A percentile compares a stretch with the other conserved stretches of the same genome.
Evolutionary conservation across 1,140 invertebrate species (phyloP).

Genomic region (Pogonognathellus flavescens): DNA sequence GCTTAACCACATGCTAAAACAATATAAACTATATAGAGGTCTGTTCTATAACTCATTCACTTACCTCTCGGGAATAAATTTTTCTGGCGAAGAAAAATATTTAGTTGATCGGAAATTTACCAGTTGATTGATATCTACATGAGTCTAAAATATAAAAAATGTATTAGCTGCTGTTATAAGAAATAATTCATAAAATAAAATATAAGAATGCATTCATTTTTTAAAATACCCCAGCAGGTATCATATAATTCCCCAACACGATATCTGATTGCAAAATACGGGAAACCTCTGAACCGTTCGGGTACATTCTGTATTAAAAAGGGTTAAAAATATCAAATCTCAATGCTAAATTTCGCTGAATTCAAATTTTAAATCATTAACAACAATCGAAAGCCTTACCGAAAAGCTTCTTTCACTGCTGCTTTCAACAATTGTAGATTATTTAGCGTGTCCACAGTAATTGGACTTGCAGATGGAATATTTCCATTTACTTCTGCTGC

Average conservation of each 20-base stretch:
- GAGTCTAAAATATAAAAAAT: slow-evolving; percentile 70
- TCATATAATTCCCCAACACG: slow-evolving; percentile 72
- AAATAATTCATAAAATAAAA: slow-evolving; percentile 11
- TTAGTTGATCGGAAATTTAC: slow-evolving; percentile 70
- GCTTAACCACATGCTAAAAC: too few species aligned
- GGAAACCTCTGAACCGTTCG: slow-evolving; percentile 73
- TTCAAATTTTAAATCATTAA: too few species aligned
- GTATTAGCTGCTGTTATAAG: slow-evolving; percentile 11
- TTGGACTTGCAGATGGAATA: slow-evolving; percentile 62
- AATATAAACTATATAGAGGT: neutral
- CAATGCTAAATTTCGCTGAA: too few species aligned
- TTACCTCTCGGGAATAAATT: slow-evolving; percentile 72
- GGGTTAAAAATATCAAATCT: too few species aligned
- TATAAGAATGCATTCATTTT: neutral
- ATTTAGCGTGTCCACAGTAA: slow-evolving; percentile 70
- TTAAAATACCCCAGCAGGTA: slow-evolving; percentile 73
- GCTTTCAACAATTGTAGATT: slow-evolving; percentile 73
- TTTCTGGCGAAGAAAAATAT: slow-evolving; percentile 71
- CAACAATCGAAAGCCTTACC: too few species aligned
- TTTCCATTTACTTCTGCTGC: slow-evolving; percentile 70
- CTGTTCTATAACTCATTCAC: slow-evolving; percentile 1
- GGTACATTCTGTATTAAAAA: slow-evolving; percentile 69
- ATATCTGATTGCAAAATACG: slow-evolving; percentile 72
- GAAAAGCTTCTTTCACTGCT: slow-evolving; percentile 75
- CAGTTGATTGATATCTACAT: slow-evolving; percentile 73